phyloP scores from a whole-genome alignment of 2,797 vertebrate species.

The Anas georgica region DNA sequence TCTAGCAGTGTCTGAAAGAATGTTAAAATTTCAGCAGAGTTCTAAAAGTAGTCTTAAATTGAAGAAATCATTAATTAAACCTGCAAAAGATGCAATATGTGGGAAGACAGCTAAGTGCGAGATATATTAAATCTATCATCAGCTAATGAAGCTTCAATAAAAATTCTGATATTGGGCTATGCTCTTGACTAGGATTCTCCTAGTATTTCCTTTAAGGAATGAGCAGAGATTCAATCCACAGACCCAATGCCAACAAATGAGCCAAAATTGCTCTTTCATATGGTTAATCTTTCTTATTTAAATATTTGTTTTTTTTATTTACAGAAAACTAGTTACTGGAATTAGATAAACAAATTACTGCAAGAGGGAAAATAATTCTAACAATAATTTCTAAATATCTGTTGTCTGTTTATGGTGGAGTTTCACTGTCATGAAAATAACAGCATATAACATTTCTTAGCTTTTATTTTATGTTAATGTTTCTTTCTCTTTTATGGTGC shows the following conservation, averaged over 20 bases:
- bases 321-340: background rate
- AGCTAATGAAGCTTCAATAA: background rate
- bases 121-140: background rate
- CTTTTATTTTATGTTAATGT: background rate
- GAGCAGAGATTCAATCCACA: background rate
- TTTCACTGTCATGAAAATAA: background rate
- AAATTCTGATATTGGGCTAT: background rate
- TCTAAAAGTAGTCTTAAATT: background rate
- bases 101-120: background rate
- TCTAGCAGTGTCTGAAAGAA: background rate
- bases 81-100: constrained; percentile 12
- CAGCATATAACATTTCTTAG: background rate
- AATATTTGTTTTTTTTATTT: background rate
- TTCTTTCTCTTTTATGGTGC: background rate
- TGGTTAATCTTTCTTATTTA: background rate
- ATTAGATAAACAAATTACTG: background rate
- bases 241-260: background rate
- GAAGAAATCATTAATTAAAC: constrained; percentile 50
- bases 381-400: background rate
- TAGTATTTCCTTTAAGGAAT: background rate
- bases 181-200: background rate
- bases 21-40: background rate
- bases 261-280: background rate
- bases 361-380: background rate
- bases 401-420: background rate